Evolutionary conservation across 2,888 invertebrate genomes (phyloP).

Genomic region (Chymomyza amoena): DNA sequence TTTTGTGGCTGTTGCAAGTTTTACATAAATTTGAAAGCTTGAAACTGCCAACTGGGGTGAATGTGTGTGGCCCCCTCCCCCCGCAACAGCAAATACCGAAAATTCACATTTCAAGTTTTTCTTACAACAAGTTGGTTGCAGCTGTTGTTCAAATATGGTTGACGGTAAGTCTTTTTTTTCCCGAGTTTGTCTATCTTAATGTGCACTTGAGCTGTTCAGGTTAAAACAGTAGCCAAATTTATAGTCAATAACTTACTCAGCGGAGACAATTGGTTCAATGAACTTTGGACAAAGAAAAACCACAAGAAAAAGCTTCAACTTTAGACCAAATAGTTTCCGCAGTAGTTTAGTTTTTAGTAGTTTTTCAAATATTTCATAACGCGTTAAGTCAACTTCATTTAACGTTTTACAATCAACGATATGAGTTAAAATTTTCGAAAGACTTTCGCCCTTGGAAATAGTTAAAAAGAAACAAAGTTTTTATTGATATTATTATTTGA

Average conservation of each 20-base stretch:
- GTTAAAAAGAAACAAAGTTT: too few species aligned
- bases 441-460: too few species aligned
- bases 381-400: too few species aligned
- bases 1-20: background rate
- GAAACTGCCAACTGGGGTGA: background rate
- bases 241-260: slow-evolving; percentile 12
- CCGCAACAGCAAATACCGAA: background rate
- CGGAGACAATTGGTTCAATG: slow-evolving; percentile 20
- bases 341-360: too few species aligned
- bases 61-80: background rate
- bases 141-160: background rate
- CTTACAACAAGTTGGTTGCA: background rate
- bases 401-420: too few species aligned
- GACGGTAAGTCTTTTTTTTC: background rate
- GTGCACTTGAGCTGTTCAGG: background rate
- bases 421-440: too few species aligned
- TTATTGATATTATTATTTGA: too few species aligned
- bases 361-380: background rate
- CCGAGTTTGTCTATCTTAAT: background rate
- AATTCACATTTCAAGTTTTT: background rate
- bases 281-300: slow-evolving; percentile 7
- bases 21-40: background rate
- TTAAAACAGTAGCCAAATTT: background rate
- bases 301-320: background rate
- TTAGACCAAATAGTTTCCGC: background rate